These are phyloP conservation scores for Mesocricetus auratus DNA, from an alignment of 2,113 vertebrate genomes.

Conservation along the genomic window DNA sequence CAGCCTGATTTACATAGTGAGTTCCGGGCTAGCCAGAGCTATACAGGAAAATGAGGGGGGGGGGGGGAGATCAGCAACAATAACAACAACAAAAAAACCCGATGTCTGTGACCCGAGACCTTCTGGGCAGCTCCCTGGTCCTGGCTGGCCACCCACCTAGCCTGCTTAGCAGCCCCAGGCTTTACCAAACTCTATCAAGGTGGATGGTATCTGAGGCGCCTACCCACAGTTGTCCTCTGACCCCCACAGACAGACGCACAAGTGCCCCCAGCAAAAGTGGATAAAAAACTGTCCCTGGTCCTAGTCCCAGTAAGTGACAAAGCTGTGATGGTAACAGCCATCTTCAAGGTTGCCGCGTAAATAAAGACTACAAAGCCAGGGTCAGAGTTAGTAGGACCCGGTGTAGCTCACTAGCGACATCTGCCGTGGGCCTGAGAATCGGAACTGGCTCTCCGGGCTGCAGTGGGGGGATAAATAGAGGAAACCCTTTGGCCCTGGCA, in stretches of 20 bases:
- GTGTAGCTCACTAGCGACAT: not conserved
- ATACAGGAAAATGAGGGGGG: not conserved
- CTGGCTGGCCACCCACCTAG: not conserved
- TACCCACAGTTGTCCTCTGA: not conserved
- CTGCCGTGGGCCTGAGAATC: not conserved
- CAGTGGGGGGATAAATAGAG: not conserved
- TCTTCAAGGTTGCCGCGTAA: not conserved
- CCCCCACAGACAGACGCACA: not conserved
- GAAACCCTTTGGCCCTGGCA: not conserved
- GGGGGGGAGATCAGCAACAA: too few species aligned
- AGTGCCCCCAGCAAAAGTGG: too few species aligned
- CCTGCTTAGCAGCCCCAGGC: not conserved
- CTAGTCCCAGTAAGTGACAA: not conserved
- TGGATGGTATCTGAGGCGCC: not conserved
- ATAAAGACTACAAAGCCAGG: not conserved
- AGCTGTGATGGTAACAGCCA: too few species aligned
- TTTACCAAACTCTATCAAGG: not conserved
- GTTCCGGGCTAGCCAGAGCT: not conserved
- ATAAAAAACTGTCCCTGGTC: not conserved
- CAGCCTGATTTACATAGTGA: not conserved
- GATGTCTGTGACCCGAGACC: not conserved
- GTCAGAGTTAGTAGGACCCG: not conserved
- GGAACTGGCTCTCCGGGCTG: too few species aligned
- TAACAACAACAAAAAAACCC: too few species aligned
- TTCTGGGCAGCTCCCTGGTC: not conserved